Evolutionary conservation across 2,797 vertebrate genomes (phyloP), one percentile per base, ranked within the genome.

Genomic region (Sebastes variabilis): DNA sequence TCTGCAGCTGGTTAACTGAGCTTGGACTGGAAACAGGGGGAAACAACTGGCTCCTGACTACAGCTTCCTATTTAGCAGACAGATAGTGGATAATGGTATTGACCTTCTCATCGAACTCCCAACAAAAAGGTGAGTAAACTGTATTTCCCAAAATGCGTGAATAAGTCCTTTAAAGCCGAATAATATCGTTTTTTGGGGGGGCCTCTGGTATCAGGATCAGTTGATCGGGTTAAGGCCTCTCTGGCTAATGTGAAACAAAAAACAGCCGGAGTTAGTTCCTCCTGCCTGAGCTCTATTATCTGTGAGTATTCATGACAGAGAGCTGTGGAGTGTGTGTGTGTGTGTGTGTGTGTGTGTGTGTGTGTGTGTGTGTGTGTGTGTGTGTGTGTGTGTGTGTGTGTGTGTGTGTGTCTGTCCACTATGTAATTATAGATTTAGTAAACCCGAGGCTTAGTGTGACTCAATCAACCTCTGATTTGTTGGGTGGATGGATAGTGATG

Each of bases 401-500:
- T 65, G 60, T 49, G 46, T 66, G 76, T 64, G 58, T 29, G 59
- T 56, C 59, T 25, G 46, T 81, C 69, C 72, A 82, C 78, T 68
- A 64, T 86, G 78, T 87, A 84, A 91, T 88, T 88, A 90, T 77
- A 78, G 83, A 87, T 92, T 88, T 73, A 85, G 84, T 76, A 87
- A 89, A 89, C 79, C 83, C 32, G 24, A 56, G 77, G 82, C 85
- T 93, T 88, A 87, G 64, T 67, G 60, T 71, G 86, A 89, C 84
- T 89, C 81, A 75, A 80, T 88, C 83, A 90, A 73, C 88, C 82
- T 87, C 75, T 87, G 76, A 79, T 91, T 88, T 86, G 89, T 77
- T 70, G 81, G 80, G 83, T 80, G 77, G 75, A 78, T 49, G 71
- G 62, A 82, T 77, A 74, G 69, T 77, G 64, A 81, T 67, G 73